Evolutionary conservation across 92 coral and sea anemone species (phyloP).

Genomic region (Phymanthus crucifer): DNA sequence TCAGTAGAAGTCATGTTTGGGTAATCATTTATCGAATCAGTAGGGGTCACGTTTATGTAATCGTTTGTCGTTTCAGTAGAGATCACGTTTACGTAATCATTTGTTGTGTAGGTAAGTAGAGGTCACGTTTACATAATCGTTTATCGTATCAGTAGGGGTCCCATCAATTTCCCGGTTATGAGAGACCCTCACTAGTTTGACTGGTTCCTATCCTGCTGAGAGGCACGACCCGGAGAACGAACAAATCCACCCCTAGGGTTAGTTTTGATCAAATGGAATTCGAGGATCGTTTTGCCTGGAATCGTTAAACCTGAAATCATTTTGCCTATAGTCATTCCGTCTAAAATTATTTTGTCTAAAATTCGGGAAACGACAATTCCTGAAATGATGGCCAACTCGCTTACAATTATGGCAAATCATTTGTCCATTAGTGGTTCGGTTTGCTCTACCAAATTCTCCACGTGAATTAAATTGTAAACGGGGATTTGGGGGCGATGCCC

Average conservation of each 20-base stretch:
- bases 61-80: too few species aligned
- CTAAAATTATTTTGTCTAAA: background rate
- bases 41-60: too few species aligned
- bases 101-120: too few species aligned
- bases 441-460: background rate
- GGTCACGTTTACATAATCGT: too few species aligned
- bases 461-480: background rate
- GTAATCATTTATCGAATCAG: too few species aligned
- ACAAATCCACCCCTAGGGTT: background rate
- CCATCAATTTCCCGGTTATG: conserved; percentile 14
- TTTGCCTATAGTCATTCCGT: background rate
- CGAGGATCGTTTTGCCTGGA: conserved; percentile 2
- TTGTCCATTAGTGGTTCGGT: background rate
- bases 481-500: background rate
- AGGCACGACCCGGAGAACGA: background rate
- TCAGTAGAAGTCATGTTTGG: background rate
- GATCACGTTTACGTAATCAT: too few species aligned
- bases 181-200: conserved; percentile 12
- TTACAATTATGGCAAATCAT: background rate
- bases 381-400: background rate
- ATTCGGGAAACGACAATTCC: background rate
- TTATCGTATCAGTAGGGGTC: background rate
- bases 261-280: background rate
- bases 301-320: background rate
- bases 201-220: background rate